Evolutionary conservation across 1,140 invertebrate species (phyloP), one percentile per base, ranked within the genome.

Genomic region (Dendrolimus kikuchii): DNA sequence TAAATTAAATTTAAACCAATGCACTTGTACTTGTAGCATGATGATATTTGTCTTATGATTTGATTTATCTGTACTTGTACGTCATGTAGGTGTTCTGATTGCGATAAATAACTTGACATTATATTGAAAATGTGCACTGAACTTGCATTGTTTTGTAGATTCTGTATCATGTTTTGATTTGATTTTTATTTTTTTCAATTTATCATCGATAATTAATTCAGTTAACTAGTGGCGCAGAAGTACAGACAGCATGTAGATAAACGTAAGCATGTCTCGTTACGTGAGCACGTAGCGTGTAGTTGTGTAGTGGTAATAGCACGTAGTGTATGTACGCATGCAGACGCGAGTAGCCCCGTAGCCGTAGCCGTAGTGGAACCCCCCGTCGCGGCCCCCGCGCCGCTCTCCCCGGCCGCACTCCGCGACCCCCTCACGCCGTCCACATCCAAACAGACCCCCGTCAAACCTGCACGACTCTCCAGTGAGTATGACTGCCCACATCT

Each of bases 311-410:
- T 81, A 84, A 81, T 75, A 74, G 81, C 81, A 84, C 81, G 77
- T 84, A 84, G 78, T 59, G 23, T 74, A 64, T 77, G 66, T 80
- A 63, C 72, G 79, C 79, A 82, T 82, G 81, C 77, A 85, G 81
- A 78, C 64, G 55, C 62, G 50, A 62, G 58, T 56, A 57, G 54
- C 51, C 62, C 60, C 50, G 46, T 23, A 23, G 23, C 61, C 57
- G 61, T 64, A 46, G 60, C 51, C 51, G 61, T 62, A 60, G 62
- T 47, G 47, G 43, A 50, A 51, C n/a, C 59, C 10, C 23, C 49
- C 38, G 38, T 39, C 49, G 6, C 49, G 8, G 5, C 38, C 38
- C 44, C 48, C 40, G 5, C 57, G 7, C 5, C 46, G 23, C 51
- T 53, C 40, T 38, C 52, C 38, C 9, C 62, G 40, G 42, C 52